Evolutionary conservation across 2,113 vertebrate genomes (phyloP), one percentile per base, ranked within the genome.

Genomic region (Empidonax traillii): DNA sequence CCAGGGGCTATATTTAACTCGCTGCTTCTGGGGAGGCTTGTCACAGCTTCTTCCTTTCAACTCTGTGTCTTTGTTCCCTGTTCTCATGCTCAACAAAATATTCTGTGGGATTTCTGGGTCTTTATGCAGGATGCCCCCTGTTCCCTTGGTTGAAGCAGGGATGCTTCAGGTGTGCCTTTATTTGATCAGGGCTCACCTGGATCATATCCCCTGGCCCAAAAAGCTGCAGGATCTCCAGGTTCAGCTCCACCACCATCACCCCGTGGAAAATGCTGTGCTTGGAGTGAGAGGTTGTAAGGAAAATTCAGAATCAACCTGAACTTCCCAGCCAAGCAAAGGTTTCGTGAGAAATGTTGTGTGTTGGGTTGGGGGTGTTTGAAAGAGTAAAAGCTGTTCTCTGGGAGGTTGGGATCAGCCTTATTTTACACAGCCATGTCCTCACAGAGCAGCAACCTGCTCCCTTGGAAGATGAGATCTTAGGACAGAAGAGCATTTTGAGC

Each of bases 1-100:
- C 78, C 78, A 46, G 89, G 44, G 84, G 74, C 69, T 94, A 39
- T 76, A 63, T 96, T 95, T 95, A 96, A 94, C 69, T 68, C 47
- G 1, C 67, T 75, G 84, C 71, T 90, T 52, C 77, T 75, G 67
- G 44, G 52, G 66, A 89, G 65, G 62, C 56, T 81, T 85, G 39
- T 61, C 85, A 55, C 8, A 0, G 53, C 58, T 90, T 25, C 87
- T 82, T 63, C 62, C 56, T 56, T 83, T 66, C 22, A 44, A 33
- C 49, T 30, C 14, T 11, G 7, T 46, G 59, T 35, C 47, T 87
- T 85, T 88, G 43, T 68, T 84, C 39, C 37, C 24, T 0, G 1
- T 56, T 59, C 52, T 55, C 9, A 0, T 3, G 27, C 24, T 77
- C 59, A 77, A 35, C 31, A 22, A 35, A 37, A 25, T 2, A 39